Evolutionary conservation across 2,888 invertebrate genomes (phyloP).

Genomic region (Sylvicola fuscatus): DNA sequence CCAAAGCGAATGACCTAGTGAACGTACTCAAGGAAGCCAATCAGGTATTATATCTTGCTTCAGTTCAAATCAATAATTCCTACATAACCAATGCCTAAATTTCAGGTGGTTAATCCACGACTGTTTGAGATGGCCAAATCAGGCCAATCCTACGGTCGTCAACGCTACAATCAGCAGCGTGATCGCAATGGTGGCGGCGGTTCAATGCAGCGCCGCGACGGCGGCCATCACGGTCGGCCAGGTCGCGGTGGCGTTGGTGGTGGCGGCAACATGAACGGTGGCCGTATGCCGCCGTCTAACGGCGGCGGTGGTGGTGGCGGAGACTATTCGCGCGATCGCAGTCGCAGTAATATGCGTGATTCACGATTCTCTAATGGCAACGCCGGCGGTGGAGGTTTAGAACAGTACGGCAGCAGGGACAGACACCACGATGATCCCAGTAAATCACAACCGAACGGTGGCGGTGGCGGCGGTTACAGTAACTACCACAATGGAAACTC

Average conservation of each 20-base stretch:
- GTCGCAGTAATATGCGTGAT: no score
- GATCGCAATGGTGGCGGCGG: background rate
- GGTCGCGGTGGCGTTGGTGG: constrained; percentile 4
- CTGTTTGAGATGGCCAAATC: constrained; percentile 47
- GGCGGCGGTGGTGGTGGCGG: constrained; percentile 7
- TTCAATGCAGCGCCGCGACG: constrained; percentile 1
- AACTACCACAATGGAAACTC: background rate
- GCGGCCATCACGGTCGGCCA: constrained; percentile 8
- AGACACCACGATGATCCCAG: constrained; percentile 4
- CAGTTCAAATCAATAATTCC: no score
- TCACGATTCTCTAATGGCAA: constrained; percentile 8
- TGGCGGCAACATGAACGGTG: constrained; percentile 4
- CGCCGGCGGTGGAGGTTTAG: constrained; percentile 12
- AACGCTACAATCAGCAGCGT: constrained; percentile 2
- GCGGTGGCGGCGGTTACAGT: background rate
- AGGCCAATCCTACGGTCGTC: constrained; percentile 12
- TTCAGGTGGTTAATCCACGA: constrained; percentile 63
- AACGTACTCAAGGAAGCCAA: constrained; percentile 85
- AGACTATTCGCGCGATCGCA: constrained; percentile 5
- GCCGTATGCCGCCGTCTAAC: background rate
- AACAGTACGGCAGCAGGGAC: constrained; percentile 5
- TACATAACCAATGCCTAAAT: background rate
- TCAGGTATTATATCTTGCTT: constrained; percentile 35
- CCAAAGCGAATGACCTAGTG: constrained; percentile 81
- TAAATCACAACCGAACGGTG: constrained; percentile 7